Percentiles rank a stretch among this genome's conserved stretches.
Evolutionary conservation across 2,888 invertebrate species (phyloP).

Genomic region (Cryptophagus acutangulus): DNA sequence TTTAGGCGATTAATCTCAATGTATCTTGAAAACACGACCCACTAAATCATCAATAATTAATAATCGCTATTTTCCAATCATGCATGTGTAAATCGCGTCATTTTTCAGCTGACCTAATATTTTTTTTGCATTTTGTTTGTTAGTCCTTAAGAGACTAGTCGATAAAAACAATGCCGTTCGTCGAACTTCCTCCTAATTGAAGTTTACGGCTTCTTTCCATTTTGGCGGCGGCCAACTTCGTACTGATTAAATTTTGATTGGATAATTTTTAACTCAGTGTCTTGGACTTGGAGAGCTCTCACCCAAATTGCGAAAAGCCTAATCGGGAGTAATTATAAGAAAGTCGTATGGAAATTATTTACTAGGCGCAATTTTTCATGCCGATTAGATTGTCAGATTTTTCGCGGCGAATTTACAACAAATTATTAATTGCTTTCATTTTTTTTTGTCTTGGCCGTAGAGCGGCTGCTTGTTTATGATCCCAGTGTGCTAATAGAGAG

Average conservation of each 20-base stretch:
- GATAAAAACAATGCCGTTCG: too few species aligned
- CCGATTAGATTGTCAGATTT: not conserved
- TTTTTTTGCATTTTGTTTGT: too few species aligned
- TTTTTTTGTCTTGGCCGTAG: too few species aligned
- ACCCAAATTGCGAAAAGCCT: slow-evolving; percentile 23
- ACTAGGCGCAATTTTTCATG: slow-evolving; percentile 5
- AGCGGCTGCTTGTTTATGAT: too few species aligned
- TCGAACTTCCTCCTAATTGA: slow-evolving; percentile 15
- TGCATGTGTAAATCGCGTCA: too few species aligned
- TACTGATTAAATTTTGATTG: slow-evolving; percentile 26
- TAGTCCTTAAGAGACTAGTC: too few species aligned
- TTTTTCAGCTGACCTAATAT: too few species aligned
- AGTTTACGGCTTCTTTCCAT: slow-evolving; percentile 15
- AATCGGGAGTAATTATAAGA: slow-evolving; percentile 25
- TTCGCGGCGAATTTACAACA: not conserved
- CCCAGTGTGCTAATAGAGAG: too few species aligned
- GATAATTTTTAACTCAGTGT: slow-evolving; percentile 25
- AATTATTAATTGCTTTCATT: not conserved
- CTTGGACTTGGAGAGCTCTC: slow-evolving; percentile 19
- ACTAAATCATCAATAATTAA: too few species aligned
- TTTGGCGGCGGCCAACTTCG: slow-evolving; percentile 14
- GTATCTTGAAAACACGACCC: too few species aligned
- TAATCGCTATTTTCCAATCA: too few species aligned
- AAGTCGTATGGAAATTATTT: slow-evolving; percentile 25
- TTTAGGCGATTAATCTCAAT: too few species aligned